Base-by-base conservation (phyloP, 2,113 vertebrate genomes). In the Chrysochloris asiatica region DNA sequence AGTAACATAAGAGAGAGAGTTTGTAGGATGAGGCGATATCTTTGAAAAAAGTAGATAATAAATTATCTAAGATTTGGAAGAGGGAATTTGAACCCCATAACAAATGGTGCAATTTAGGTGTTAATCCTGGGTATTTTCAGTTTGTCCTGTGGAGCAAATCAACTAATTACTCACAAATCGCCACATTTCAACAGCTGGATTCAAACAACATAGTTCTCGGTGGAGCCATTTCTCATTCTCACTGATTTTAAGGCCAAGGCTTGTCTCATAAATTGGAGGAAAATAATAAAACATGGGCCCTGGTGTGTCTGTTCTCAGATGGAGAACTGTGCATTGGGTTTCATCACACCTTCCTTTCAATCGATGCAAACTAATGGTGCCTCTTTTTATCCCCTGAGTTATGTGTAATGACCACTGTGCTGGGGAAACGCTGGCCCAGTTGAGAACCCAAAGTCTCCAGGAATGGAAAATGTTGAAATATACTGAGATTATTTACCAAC, bases 191-290 rank as follows among this genome's bases (percentile, higher is more conserved):
- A 69, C 69, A 69, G 61, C 63, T 85, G 88, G 41, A 75, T 87
- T 77, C 69, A 73, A 77, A 67, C 61, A 52, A 56, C 43, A 77
- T 9, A 59, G 73, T 87, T 54, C 75, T 84, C 61, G 33, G 48
- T n/a, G 56, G 61, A 78, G 48, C 28, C 22, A 38, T 61, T 93
- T 30, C 38, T 92, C 82, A 82, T n/a, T 80, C 47, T 75, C 71
- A 43, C 73, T 84, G 73, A 76, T 30, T 80, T 91, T 80, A 84
- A 92, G 77, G 38, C 77, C 43, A 67, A 73, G 33, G 26, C 52
- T 83, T 59, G 28, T 56, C 56, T 63, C 52, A 84, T 91, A 87
- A 84, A 89, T 48, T 63, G 69, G 90, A 93, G 43, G 78, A 43
- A 73, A 91, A 78, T 63, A 86, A 91, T 63, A 65, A 90, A 83